Conservation (phyloP, 1,140 invertebrate genomes). For the Drosophila virilis region DNA sequence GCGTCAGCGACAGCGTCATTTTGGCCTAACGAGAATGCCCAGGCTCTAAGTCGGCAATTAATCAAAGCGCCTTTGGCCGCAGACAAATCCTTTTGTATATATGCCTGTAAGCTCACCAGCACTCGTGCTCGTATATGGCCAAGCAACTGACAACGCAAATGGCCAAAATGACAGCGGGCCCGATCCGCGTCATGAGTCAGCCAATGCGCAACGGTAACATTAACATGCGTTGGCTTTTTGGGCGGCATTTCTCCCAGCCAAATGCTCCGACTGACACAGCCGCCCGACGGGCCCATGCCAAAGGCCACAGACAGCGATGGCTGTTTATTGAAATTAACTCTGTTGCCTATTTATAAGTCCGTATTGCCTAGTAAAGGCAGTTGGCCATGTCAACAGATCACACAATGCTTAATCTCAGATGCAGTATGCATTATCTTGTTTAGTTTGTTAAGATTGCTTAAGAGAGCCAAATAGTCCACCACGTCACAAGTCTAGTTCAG, state of each 20-base stretch:
- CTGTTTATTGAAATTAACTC: constrained; percentile 78
- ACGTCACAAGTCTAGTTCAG: background rate
- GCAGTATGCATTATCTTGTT: constrained; percentile 13
- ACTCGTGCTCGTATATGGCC: constrained; percentile 64
- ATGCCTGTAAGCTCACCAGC: constrained; percentile 45
- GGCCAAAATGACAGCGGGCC: constrained; percentile 75
- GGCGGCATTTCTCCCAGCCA: constrained; percentile 52
- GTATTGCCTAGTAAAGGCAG: constrained; percentile 11
- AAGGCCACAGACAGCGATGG: constrained; percentile 54
- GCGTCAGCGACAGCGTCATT: constrained; percentile 37
- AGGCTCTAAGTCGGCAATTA: constrained; percentile 79
- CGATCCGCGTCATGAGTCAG: constrained; percentile 71
- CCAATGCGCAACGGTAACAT: constrained; percentile 77
- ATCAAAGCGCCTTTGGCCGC: constrained; percentile 78
- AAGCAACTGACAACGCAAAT: constrained; percentile 76
- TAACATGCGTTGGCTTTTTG: constrained; percentile 67
- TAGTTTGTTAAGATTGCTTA: constrained; percentile 1
- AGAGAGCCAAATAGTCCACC: background rate
- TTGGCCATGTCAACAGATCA: background rate
- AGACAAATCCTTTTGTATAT: constrained; percentile 74
- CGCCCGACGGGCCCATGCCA: constrained; percentile 61
- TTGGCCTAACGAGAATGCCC: constrained; percentile 69
- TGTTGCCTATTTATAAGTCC: constrained; percentile 23
- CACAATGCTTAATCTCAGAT: constrained; percentile 10
- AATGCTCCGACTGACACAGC: constrained; percentile 43